Evolutionary conservation across 2,797 vertebrate genomes (phyloP), one percentile per base, ranked within the genome.

Genomic region (Ctenochaetus hawaiiensis): DNA sequence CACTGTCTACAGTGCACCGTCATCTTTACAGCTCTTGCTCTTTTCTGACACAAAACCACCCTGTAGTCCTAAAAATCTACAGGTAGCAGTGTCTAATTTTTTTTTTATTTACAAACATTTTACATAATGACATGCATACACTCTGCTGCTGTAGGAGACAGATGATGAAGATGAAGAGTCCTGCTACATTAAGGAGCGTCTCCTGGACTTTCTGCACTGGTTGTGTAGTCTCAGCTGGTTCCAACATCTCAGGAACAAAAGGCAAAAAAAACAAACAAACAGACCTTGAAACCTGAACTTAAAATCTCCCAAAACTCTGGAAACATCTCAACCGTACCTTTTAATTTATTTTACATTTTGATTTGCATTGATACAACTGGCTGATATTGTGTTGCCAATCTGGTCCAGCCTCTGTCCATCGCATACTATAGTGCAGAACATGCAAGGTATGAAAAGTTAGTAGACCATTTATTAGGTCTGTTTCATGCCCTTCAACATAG

Each of bases 211-310:
- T 52, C 92, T 97, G 82, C 91, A 72, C 84, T 97, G 97, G 96
- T 89, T 98, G 13, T 72, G 85, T 45, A 93, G 95, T 77, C 79
- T 91, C 54, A 91, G 89, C 78, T 87, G n/a, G 76, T 86, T 96
- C 57, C 92, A 94, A 75, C 92, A 86, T 71, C 95, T 96, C 72
- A 92, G 82, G 61, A 94, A 84, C 60, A 94, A 92, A 95, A 97
- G 97, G 97, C 97, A 97, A 95, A 94, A 94, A 83, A 93, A 87
- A 75, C 43, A 78, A 90, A 94, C 78, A 70, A 93, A 91, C 90
- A 49, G 4, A 26, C 26, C 81, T 86, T 90, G 84, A 86, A 57
- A 58, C 67, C 41, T 47, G 30, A 71, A n/a, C 30, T 52, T 26
- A 26, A 26, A 26, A 26, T 26, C 30, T 84, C 72, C 20, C 65